Percentiles rank a stretch among this genome's conserved stretches.
These are phyloP conservation scores for Dasypolia templi DNA, from an alignment of 2,888 invertebrate species.

Conservation along the genomic window DNA sequence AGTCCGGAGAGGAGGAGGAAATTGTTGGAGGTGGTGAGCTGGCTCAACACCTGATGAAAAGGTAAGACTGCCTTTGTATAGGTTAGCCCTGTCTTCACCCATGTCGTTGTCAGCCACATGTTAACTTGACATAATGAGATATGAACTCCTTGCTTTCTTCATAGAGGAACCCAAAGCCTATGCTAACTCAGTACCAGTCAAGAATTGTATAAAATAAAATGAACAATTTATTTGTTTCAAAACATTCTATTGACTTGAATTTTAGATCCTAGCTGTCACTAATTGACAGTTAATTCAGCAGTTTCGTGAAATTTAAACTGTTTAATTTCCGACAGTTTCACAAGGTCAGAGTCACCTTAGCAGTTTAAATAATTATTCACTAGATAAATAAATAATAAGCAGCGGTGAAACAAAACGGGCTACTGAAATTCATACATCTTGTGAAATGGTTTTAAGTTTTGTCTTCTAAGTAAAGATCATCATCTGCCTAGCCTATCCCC, in stretches of 20 bases:
- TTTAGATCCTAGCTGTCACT: not conserved
- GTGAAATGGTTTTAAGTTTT: not conserved
- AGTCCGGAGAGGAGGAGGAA: constrained; percentile 92
- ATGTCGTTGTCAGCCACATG: constrained; percentile 37
- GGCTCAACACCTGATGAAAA: constrained; percentile 85
- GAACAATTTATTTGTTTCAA: not conserved
- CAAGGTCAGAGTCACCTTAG: not conserved
- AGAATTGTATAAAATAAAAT: not conserved
- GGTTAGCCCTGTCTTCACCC: constrained; percentile 59
- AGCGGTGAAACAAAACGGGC: not conserved
- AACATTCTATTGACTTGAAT: not conserved
- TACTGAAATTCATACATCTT: not conserved
- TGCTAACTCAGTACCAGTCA: not conserved
- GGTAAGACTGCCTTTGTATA: constrained; percentile 73
- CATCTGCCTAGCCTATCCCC: too few species aligned
- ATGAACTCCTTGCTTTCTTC: constrained; percentile 2
- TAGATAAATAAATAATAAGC: too few species aligned
- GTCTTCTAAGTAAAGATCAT: not conserved
- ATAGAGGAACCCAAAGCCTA: not conserved
- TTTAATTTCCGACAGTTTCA: too few species aligned
- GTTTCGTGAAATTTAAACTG: not conserved
- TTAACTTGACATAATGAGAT: constrained; percentile 11
- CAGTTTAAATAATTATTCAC: not conserved
- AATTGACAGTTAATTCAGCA: not conserved
- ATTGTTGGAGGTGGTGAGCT: constrained; percentile 89